Conservation (phyloP, 2,888 invertebrate genomes). For the Silvanus unidentatus region DNA sequence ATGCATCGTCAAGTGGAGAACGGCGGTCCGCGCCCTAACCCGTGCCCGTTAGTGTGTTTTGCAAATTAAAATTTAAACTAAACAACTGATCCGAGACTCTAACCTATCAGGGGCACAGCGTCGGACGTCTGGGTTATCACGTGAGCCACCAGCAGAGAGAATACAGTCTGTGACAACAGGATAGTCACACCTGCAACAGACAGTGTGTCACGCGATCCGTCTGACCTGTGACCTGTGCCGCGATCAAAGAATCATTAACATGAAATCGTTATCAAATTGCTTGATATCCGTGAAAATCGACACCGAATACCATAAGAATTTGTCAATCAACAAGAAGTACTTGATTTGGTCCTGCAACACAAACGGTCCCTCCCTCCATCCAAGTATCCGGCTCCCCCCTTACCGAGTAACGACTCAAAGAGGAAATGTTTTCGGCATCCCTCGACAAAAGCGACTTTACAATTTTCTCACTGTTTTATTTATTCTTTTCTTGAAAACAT, state of each 20-base stretch:
- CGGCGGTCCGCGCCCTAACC: conserved; percentile 28
- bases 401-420: conserved; percentile 39
- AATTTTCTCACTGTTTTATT: no score
- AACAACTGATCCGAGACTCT: conserved; percentile 37
- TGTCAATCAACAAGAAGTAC: no score
- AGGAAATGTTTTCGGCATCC: conserved; percentile 45
- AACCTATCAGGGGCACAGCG: conserved; percentile 98
- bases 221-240: conserved; percentile 48
- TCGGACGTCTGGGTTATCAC: conserved; percentile 99
- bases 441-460: conserved; percentile 13
- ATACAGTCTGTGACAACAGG: conserved; percentile 98
- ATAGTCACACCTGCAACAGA: conserved; percentile 96
- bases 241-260: conserved; percentile 12
- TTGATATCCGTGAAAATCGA: no score
- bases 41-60: conserved; percentile 34
- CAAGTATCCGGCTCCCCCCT: conserved; percentile 46
- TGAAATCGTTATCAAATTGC: no score
- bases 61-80: conserved; percentile 36
- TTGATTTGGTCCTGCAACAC: no score
- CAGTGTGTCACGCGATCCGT: conserved; percentile 48
- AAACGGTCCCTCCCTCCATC: conserved; percentile 31
- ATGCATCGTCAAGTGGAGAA: conserved; percentile 17
- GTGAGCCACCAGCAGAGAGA: conserved; percentile 98
- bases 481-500: no score
- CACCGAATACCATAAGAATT: no score